Conservation (phyloP, 2,797 vertebrate species). For the Simalia tracyae region DNA sequence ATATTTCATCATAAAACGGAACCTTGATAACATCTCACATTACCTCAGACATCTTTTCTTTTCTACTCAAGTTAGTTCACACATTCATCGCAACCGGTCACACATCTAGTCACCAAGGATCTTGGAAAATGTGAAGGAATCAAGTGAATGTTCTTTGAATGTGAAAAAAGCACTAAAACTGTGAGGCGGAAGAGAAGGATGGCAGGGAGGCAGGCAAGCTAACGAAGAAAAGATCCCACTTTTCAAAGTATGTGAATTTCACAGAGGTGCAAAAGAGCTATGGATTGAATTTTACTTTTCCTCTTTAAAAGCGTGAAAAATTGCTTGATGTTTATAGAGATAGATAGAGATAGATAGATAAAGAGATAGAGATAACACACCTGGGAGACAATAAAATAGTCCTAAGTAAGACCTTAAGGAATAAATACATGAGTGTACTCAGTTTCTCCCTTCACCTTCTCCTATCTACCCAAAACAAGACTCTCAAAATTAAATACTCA, state of each 20-base stretch:
- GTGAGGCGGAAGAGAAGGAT: not conserved
- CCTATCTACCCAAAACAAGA: not conserved
- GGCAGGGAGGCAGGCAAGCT: conserved; percentile 8
- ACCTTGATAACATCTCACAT: too few species aligned
- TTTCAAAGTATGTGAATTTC: conserved; percentile 64
- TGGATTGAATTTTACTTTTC: conserved; percentile 54
- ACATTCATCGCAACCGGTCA: too few species aligned
- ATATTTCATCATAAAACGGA: not conserved
- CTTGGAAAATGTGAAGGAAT: too few species aligned
- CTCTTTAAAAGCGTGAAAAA: conserved; percentile 70
- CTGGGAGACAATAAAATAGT: conserved; percentile 15
- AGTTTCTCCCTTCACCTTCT: conserved; percentile 9
- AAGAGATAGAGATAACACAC: not conserved
- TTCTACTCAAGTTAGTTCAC: too few species aligned
- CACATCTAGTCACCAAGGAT: too few species aligned
- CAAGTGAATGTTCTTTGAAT: not conserved
- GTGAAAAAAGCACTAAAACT: not conserved
- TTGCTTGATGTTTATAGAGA: conserved; percentile 40
- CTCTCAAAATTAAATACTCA: too few species aligned
- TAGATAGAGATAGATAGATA: not conserved
- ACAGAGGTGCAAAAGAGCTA: conserved; percentile 63
- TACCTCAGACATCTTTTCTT: too few species aligned
- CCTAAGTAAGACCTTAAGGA: conserved; percentile 41
- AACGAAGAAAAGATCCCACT: conserved; percentile 11
- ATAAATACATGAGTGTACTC: conserved; percentile 57